Conservation (phyloP, 2,113 vertebrate genomes). For the Odobenus rosmarus region DNA sequence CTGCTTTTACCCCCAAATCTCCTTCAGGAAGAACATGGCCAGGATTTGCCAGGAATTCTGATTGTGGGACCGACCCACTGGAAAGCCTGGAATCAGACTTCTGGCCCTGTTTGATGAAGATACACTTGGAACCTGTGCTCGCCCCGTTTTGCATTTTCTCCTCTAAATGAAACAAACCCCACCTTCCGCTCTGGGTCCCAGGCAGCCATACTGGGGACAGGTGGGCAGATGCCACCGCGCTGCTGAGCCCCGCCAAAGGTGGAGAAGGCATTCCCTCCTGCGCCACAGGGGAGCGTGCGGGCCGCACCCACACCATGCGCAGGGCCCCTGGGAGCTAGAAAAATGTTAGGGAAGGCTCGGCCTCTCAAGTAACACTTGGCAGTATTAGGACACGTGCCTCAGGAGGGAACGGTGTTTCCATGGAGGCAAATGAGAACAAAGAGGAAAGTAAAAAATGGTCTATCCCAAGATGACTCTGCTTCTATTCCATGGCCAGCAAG, state of each 20-base stretch:
- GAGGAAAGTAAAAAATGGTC: background rate
- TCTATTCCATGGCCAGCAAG: background rate
- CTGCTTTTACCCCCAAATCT: background rate
- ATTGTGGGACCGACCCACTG: background rate
- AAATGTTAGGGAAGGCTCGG: background rate
- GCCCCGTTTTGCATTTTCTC: background rate
- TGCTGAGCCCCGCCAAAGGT: accelerated
- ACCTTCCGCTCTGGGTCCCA: background rate
- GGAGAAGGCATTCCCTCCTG: background rate
- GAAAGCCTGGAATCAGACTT: background rate
- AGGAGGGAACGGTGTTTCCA: background rate
- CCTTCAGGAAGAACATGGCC: background rate
- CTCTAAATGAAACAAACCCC: background rate
- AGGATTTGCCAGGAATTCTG: background rate
- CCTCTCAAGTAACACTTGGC: background rate
- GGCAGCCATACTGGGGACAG: background rate
- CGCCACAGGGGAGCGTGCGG: accelerated
- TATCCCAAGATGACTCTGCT: background rate
- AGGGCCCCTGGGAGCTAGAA: background rate
- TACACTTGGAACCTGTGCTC: background rate
- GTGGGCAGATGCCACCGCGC: background rate
- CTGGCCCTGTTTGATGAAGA: background rate
- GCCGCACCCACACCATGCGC: background rate
- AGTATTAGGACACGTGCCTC: background rate
- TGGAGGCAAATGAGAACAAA: background rate